Percentiles rank a stretch among this genome's conserved stretches.
phyloP scores from a whole-genome alignment of 2,113 vertebrate genomes.

The Centropus unirufus region DNA sequence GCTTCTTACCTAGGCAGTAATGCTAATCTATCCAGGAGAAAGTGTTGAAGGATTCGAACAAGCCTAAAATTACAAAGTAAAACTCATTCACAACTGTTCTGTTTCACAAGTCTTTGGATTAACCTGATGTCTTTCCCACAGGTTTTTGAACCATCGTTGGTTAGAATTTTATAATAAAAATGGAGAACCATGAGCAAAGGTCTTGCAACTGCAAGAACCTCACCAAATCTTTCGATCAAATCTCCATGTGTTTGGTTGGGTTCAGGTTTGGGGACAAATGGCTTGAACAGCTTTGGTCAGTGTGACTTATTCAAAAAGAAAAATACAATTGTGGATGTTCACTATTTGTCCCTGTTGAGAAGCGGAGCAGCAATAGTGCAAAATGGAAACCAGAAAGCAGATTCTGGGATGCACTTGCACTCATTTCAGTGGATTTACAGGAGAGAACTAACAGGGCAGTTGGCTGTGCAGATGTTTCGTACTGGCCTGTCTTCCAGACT shows the following conservation, averaged over 20 bases:
- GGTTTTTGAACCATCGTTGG: not conserved
- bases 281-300: not conserved
- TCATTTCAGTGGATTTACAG: not conserved
- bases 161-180: not conserved
- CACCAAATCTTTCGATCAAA: not conserved
- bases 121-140: not conserved
- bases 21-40: not conserved
- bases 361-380: not conserved
- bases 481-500: not conserved
- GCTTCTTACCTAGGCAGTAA: not conserved
- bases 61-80: not conserved
- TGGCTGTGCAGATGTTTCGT: not conserved
- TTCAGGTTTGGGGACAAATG: not conserved
- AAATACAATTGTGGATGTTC: not conserved
- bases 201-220: not conserved
- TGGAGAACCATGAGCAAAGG: not conserved
- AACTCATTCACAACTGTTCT: not conserved
- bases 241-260: not conserved
- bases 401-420: not conserved
- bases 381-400: not conserved
- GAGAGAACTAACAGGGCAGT: not conserved
- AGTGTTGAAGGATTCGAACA: not conserved
- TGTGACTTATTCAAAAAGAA: not conserved
- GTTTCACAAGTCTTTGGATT: conserved; percentile 1
- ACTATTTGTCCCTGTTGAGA: not conserved